Evolutionary conservation across 2,888 invertebrate species (phyloP), one percentile per base, ranked within the genome.

Genomic region (Melinaea menophilus): DNA sequence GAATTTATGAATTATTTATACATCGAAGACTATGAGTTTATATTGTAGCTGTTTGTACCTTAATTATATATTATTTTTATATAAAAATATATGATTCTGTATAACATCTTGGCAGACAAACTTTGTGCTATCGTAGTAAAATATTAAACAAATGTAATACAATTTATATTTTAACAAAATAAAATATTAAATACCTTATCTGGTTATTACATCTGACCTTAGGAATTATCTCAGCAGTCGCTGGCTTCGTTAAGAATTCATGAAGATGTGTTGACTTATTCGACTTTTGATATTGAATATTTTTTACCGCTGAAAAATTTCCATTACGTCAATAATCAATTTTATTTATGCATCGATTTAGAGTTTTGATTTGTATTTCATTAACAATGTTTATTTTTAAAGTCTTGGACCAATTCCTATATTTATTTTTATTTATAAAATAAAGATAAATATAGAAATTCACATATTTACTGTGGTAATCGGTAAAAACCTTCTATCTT

Each of bases 1-100:
- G 60, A 58, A 58, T 63, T 56, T 41, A 55, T 63, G 57, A 58
- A 62, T 58, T 61, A 61, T 61, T 57, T 35, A 55, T 11, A 55
- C 5, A 41, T 3, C 31, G 12, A 13, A 46, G 37, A 12, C 46
- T 46, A 46, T 46, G n/a, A 46, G 11, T 46, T 46, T 46, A 46
- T 46, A 46, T 46, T 46, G n/a, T 22, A 12, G 12, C 12, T 46
- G 46, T 46, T 46, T 46, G 11, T 12, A 46, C 4, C n/a, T 3
- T 22, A 22, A 22, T 22, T 22, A 22, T 22, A 22, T 22, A 22
- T 22, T 22, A 22, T 22, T 0, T 22, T 22, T 22, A 22, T 22
- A 22, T 22, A 22, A 22, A 22, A 22, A 22, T 22, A 22, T 22
- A 22, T 22, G 22, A 22, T 22, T 22, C 22, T 22, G 22, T 22